These are phyloP conservation scores for Apamea epomidion DNA, from an alignment of 2,888 invertebrate species.

Conservation along the genomic window DNA sequence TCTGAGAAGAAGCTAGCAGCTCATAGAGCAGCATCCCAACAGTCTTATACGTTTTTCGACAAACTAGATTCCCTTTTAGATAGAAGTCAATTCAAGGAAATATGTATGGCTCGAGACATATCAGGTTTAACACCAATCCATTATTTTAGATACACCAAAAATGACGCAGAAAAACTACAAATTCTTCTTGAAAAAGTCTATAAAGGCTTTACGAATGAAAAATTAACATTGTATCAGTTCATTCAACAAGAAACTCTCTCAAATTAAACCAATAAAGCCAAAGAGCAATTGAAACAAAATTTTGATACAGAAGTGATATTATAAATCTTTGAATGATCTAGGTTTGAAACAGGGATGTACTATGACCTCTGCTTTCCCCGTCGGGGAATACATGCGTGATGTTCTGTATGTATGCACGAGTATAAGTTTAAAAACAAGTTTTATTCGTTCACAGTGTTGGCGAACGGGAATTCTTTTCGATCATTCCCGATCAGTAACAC, in stretches of 20 bases:
- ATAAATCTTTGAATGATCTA: no score
- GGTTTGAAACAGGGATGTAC: no score
- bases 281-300: neutral
- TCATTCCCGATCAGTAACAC: no score
- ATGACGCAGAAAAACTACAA: constrained; percentile 14
- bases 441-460: no score
- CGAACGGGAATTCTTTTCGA: no score
- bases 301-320: neutral
- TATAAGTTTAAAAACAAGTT: no score
- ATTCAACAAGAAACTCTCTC: neutral
- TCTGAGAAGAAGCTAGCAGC: constrained; percentile 29
- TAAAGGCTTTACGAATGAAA: constrained; percentile 9
- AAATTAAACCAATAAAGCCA: neutral
- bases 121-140: constrained; percentile 39
- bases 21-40: constrained; percentile 24
- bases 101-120: constrained; percentile 30
- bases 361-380: no score
- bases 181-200: constrained; percentile 34
- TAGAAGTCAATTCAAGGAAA: constrained; percentile 25
- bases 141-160: constrained; percentile 20
- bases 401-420: no score
- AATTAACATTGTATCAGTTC: neutral
- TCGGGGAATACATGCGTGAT: no score
- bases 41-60: constrained; percentile 38
- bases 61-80: constrained; percentile 31